Evolutionary conservation across 2,113 vertebrate genomes (phyloP).

Genomic region (Eolophus roseicapilla): DNA sequence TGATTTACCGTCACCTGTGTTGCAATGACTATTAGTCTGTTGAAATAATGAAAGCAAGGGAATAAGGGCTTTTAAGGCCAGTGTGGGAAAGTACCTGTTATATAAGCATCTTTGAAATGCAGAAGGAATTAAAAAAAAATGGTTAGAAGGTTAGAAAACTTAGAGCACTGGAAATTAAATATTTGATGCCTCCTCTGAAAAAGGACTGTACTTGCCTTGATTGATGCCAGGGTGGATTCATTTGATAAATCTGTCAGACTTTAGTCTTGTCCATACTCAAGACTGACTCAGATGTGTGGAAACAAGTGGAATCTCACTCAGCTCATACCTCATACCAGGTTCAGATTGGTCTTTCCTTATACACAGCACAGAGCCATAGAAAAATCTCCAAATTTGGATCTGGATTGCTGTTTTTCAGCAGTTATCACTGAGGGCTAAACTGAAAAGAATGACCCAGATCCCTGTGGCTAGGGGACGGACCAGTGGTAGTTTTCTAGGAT

Average conservation of each 20-base stretch:
- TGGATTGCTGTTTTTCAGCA: background rate
- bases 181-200: background rate
- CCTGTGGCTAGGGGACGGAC: background rate
- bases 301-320: background rate
- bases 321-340: background rate
- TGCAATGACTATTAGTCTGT: conserved; percentile 43
- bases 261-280: background rate
- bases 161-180: background rate
- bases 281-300: background rate
- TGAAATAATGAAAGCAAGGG: conserved; percentile 49
- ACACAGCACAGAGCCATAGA: background rate
- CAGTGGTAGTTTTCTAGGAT: background rate
- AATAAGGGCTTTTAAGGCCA: conserved; percentile 57
- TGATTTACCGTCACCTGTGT: conserved; percentile 54
- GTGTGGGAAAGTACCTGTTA: conserved; percentile 66
- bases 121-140: conserved; percentile 1
- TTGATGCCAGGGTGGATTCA: background rate
- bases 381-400: background rate
- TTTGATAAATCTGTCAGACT: background rate
- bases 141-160: background rate
- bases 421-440: background rate
- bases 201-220: background rate
- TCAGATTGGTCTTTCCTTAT: background rate
- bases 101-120: conserved; percentile 38
- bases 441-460: background rate